Base-by-base conservation (phyloP, 2,888 invertebrate species). In the Polyommatus iphigenia region DNA sequence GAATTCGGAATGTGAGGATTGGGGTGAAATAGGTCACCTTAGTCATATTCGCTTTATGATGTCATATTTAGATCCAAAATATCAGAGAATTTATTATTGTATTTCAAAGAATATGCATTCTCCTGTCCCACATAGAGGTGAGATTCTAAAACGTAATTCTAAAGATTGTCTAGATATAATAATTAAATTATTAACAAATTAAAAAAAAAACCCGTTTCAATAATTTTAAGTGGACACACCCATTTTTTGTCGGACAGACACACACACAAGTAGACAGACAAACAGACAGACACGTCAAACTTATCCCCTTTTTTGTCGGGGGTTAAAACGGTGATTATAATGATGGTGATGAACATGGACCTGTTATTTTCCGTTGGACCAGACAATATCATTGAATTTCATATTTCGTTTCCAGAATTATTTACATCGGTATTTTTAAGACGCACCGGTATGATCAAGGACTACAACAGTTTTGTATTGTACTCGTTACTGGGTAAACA, bases 1-100 rank as follows among this genome's bases (percentile, higher is more conserved):
- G 29, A 67, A 15, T 32, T 67, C 13, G 29, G 67, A 32, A 67
- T 67, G 67, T 67, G 67, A 67, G 15, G 1, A 32, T 67, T 24
- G 18, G 20, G 67, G 67, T 67, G 67, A 67, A 67, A 32, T 67
- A 32, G 67, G 67, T 67, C 67, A 67, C 18, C 15, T 67, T 15
- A 67, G 29, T 29, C 67, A 67, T 67, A 67, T 67, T 5, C 13
- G 6, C 4, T 67, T 67, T 67, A 13, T 24, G 24, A 67, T 67
- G 4, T 67, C 20, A 54, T 54, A 59, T 59, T 59, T 59, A n/a
- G 20, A 59, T 59, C 59, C 59, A 59, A 20, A 59, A 20, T 59
- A 15, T 20, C 20, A 8, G 10, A 46, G 46, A 10, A 59, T 59
- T 24, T 24, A 24, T 67, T 15, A 13, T 20, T 20, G 20, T 59